Evolutionary conservation across 2,888 invertebrate genomes (phyloP), one percentile per base, ranked within the genome.

Genomic region (Embidobia sp.): DNA sequence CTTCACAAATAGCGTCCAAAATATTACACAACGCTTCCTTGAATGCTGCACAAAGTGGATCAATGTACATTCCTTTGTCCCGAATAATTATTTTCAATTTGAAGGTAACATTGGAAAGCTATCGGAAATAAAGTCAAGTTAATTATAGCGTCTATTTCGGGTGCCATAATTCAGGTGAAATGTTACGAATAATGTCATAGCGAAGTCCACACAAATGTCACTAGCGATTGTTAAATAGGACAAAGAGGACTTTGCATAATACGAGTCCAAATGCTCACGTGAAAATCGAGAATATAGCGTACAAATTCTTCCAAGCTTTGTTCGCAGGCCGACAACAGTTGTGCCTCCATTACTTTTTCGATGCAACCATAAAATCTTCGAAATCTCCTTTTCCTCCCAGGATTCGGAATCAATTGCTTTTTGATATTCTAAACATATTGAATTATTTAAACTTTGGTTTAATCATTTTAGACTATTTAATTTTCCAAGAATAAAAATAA

Each of bases 291-390:
- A 49, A 97, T 92, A 79, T 95, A 95, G 57, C 94, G 90, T 2
- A 95, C 93, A 86, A 93, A 97, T 82, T 95, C 94, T 51, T 92
- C 90, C 82, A 98, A 91, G n/a, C 96, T 97, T 79, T 93, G 92
- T 61, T 96, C 91, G 82, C 96, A 95, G 37, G 97, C 90, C 4
- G 93, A 93, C 86, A 97, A 95, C 55, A 98, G 90, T 85, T 97
- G 96, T 80, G 94, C 94, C 0, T 97, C 96, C 98, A 98, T 98
- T 63, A 98, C 91, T 37, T 95, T 94, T 0, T 94, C 94, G 0
- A 96, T 93, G 82, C 96, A 95, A 87, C 97, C 94, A 87, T 95
- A 97, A 89, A 97, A 98, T 31, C 93, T 92, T 83, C 92, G 93
- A 89, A 96, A 93, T 85, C 93, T 92, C 26, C 91, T 92, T 13